Evolutionary conservation across 2,113 vertebrate species (phyloP).

Genomic region (Myrmophylax atrothorax): DNA sequence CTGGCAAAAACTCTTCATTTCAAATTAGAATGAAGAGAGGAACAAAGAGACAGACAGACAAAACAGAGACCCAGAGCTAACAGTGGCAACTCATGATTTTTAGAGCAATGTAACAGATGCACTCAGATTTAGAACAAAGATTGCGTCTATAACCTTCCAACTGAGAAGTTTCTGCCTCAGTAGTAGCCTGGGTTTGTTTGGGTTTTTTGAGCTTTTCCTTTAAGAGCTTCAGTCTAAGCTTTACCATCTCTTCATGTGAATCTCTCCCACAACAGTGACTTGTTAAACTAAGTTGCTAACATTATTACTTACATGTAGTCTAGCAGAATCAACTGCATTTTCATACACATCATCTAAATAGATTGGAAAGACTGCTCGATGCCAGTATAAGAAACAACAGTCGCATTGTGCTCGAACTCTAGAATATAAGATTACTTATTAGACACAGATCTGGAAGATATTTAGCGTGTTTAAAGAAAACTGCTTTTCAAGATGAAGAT

Average conservation of each 20-base stretch:
- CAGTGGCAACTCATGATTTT: neutral
- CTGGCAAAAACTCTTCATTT: neutral
- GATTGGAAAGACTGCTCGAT: conserved; percentile 96
- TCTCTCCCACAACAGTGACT: neutral
- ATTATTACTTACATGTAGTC: conserved; percentile 87
- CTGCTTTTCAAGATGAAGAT: neutral
- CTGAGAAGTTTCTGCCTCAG: neutral
- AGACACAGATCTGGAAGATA: neutral
- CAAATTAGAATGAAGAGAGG: neutral
- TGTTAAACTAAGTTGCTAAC: neutral
- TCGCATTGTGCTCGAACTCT: conserved; percentile 91
- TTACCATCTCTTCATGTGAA: neutral
- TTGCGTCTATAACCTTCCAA: neutral
- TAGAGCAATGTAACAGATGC: neutral
- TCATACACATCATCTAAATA: conserved; percentile 97
- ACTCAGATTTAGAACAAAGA: neutral
- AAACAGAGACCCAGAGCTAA: neutral
- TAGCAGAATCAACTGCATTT: conserved; percentile 92
- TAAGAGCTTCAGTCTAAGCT: neutral
- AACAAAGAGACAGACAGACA: neutral
- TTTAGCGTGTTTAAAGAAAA: neutral
- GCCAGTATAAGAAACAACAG: conserved; percentile 98
- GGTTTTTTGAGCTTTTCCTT: neutral
- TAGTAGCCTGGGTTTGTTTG: neutral
- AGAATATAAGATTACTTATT: conserved; percentile 51